Evolutionary conservation across 92 coral and sea anemone genomes (phyloP).

Genomic region (Parazoanthus swiftii): DNA sequence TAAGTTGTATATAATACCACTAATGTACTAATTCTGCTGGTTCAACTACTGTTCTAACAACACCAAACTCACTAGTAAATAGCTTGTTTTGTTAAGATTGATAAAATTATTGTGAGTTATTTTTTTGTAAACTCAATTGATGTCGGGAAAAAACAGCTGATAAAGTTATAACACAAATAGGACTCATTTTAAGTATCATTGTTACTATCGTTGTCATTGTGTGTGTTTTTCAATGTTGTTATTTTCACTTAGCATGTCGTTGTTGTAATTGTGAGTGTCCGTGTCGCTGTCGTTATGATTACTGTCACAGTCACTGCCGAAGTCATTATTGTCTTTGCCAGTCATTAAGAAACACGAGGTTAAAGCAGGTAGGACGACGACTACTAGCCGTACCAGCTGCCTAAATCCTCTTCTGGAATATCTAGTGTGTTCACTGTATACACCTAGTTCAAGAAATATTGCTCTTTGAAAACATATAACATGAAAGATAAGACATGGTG

Average conservation of each 20-base stretch:
- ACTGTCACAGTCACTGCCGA: not conserved
- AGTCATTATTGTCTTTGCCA: not conserved
- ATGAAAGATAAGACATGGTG: too few relatives aligned
- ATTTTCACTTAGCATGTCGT: too few relatives aligned
- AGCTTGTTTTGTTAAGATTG: not conserved
- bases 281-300: not conserved
- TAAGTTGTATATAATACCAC: conserved; percentile 14
- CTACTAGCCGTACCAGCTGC: too few relatives aligned
- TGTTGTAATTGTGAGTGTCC: not conserved
- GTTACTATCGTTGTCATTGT: not conserved
- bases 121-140: too few relatives aligned
- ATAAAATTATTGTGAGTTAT: too few relatives aligned
- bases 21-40: not conserved
- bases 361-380: too few relatives aligned
- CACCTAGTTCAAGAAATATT: too few relatives aligned
- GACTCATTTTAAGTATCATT: not conserved
- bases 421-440: too few relatives aligned
- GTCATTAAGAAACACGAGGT: not conserved
- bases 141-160: not conserved
- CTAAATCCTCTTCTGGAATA: too few relatives aligned
- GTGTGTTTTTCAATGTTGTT: too few relatives aligned
- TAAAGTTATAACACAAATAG: not conserved
- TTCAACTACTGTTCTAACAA: not conserved
- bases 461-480: too few relatives aligned
- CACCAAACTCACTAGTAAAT: too few relatives aligned